Evolutionary conservation across 2,888 invertebrate species (phyloP).

Genomic region (Lepas anatifera): DNA sequence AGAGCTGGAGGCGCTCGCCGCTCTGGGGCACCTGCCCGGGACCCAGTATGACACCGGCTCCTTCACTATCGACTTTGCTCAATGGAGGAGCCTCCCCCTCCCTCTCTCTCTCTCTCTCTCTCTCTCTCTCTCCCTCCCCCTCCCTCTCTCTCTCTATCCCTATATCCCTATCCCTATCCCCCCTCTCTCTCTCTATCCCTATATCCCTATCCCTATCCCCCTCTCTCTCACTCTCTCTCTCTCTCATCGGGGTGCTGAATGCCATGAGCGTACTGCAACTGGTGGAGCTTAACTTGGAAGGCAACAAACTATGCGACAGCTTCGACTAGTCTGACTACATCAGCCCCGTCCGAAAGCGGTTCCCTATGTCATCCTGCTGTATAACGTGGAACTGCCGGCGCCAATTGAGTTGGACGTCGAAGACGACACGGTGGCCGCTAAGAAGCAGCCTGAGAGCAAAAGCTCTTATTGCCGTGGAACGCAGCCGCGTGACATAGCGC

Average conservation of each 20-base stretch:
- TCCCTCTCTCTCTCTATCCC: too few species aligned
- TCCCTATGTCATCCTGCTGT: constrained; percentile 83
- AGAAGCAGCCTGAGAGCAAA: constrained; percentile 50
- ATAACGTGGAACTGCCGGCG: constrained; percentile 69
- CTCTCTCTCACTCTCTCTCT: too few species aligned
- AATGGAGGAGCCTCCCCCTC: too few species aligned
- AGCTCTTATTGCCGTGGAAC: constrained; percentile 52
- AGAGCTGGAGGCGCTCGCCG: too few species aligned
- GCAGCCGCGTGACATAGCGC: constrained; percentile 41
- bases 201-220: too few species aligned
- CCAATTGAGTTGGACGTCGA: constrained; percentile 75
- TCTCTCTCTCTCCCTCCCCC: too few species aligned
- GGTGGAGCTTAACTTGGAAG: constrained; percentile 60
- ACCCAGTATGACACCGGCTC: too few species aligned
- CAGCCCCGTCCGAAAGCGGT: constrained; percentile 77
- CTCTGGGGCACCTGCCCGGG: too few species aligned
- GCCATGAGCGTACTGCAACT: constrained; percentile 55
- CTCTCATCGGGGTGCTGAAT: constrained; percentile 43
- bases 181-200: too few species aligned
- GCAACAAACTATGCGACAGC: constrained; percentile 66
- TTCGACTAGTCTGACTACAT: constrained; percentile 64
- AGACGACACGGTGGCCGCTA: constrained; percentile 41
- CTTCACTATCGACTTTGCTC: too few species aligned
- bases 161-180: too few species aligned
- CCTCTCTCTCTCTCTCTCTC: too few species aligned